These are phyloP conservation scores for Herminia tarsipennalis DNA, from an alignment of 2,888 invertebrate species.

Conservation along the genomic window DNA sequence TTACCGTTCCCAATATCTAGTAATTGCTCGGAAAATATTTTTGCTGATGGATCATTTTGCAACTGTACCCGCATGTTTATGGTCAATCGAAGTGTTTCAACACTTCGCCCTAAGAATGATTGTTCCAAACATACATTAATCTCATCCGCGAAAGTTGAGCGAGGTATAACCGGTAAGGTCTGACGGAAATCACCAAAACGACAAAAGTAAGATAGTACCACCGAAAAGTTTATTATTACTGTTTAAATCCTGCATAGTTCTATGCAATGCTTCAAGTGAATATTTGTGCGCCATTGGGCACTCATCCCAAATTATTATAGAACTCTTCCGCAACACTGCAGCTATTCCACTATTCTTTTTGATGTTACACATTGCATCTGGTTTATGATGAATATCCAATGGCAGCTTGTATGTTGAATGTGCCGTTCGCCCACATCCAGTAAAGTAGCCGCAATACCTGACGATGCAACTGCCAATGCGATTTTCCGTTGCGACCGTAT, in stretches of 20 bases:
- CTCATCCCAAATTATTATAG: slow-evolving; percentile 44
- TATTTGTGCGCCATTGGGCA: slow-evolving; percentile 43
- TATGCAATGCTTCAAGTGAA: slow-evolving; percentile 44
- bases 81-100: slow-evolving; percentile 13
- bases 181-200: slow-evolving; percentile 38
- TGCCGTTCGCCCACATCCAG: slow-evolving; percentile 27
- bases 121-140: slow-evolving; percentile 40
- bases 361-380: slow-evolving; percentile 29
- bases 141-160: slow-evolving; percentile 41
- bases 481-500: slow-evolving; percentile 16
- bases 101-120: slow-evolving; percentile 35
- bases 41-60: slow-evolving; percentile 34
- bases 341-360: slow-evolving; percentile 26
- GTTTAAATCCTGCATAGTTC: slow-evolving; percentile 21
- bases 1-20: slow-evolving; percentile 38
- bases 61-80: slow-evolving; percentile 1
- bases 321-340: slow-evolving; percentile 19
- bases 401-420: slow-evolving; percentile 27
- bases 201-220: slow-evolving; percentile 38
- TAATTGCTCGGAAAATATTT: slow-evolving; percentile 39
- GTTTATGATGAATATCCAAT: slow-evolving; percentile 22
- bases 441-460: slow-evolving; percentile 33
- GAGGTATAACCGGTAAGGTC: slow-evolving; percentile 42
- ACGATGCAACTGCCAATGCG: slow-evolving; percentile 27
- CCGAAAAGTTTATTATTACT: slow-evolving; percentile 12